phyloP scores from a whole-genome alignment of 2,113 vertebrate species.

The Lepus timidus region DNA sequence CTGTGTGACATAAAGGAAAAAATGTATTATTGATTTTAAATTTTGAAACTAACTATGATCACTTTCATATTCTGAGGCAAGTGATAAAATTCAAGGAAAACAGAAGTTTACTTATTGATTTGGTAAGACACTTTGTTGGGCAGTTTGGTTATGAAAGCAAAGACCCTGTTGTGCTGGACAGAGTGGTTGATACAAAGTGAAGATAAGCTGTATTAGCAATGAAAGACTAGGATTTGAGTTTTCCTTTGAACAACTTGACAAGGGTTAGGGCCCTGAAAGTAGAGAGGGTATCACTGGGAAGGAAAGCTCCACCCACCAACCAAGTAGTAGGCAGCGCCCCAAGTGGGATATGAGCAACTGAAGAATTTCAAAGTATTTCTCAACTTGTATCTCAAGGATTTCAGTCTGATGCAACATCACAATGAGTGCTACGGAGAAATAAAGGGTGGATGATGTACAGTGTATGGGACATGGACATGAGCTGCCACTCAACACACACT shows the following conservation, averaged over 20 bases:
- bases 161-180: neutral
- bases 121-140: neutral
- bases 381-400: neutral
- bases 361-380: neutral
- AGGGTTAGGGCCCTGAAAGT: neutral
- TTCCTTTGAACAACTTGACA: neutral
- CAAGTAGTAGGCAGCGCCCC: neutral
- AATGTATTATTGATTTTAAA: neutral
- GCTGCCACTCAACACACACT: neutral
- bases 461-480: fast-evolving
- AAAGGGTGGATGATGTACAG: neutral
- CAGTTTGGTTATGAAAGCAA: neutral
- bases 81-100: neutral
- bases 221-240: neutral
- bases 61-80: neutral
- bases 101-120: neutral
- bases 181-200: neutral
- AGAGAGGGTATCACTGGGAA: neutral
- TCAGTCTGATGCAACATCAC: neutral
- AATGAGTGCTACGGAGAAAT: neutral
- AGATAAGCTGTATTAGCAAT: neutral
- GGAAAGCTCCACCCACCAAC: neutral
- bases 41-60: neutral
- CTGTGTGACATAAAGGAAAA: neutral
- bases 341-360: neutral